Evolutionary conservation across 2,888 invertebrate genomes (phyloP).

Genomic region (Strigamia maritima): DNA sequence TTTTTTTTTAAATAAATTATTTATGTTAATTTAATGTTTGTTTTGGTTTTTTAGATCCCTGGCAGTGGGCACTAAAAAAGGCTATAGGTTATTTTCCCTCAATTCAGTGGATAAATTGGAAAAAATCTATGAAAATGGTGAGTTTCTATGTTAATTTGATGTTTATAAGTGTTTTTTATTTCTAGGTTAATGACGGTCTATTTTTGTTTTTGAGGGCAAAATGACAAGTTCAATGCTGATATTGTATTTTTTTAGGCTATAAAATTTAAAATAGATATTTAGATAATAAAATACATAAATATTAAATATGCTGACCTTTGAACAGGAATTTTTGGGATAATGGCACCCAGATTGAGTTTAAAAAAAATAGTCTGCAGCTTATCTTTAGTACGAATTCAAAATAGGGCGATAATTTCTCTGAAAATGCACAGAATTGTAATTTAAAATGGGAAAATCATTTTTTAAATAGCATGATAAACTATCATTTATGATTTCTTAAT

Average conservation of each 20-base stretch:
- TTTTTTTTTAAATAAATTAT: neutral
- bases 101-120: slow-evolving; percentile 74
- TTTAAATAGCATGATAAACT: too few species aligned
- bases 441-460: too few species aligned
- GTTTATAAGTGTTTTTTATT: too few species aligned
- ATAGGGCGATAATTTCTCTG: too few species aligned
- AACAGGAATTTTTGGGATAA: neutral
- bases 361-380: too few species aligned
- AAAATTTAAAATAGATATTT: neutral
- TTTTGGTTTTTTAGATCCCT: slow-evolving; percentile 56
- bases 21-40: neutral
- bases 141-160: slow-evolving; percentile 43
- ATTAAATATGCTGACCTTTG: neutral
- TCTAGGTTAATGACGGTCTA: neutral
- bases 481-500: too few species aligned
- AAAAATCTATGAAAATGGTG: slow-evolving; percentile 81
- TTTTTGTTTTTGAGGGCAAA: neutral
- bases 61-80: slow-evolving; percentile 82
- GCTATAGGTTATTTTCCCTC: slow-evolving; percentile 84
- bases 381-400: too few species aligned
- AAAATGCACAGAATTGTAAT: too few species aligned
- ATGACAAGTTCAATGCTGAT: neutral
- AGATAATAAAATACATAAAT: neutral
- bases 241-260: neutral
- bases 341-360: neutral